Percentiles rank a stretch among this genome's conserved stretches.
Evolutionary conservation across 1,140 invertebrate species (phyloP).

Genomic region (Belonocnema kinseyi): DNA sequence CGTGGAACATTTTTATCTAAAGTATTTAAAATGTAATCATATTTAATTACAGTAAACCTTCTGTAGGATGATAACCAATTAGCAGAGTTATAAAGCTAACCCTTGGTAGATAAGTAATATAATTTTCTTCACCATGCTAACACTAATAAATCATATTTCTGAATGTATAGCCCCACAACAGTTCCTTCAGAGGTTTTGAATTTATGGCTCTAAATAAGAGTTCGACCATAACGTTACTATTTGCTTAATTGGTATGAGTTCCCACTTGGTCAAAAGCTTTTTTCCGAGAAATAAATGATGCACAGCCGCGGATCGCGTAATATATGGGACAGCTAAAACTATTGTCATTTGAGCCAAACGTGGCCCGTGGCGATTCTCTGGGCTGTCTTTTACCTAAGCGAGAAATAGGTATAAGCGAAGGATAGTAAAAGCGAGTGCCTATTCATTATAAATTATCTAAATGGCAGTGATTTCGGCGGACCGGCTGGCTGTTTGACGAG

Average conservation of each 20-base stretch:
- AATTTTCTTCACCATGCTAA: too few species aligned
- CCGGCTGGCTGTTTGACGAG: slow-evolving; percentile 75
- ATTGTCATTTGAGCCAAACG: slow-evolving; percentile 13
- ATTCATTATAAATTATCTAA: slow-evolving; percentile 78
- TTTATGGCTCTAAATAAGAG: too few species aligned
- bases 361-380: background rate
- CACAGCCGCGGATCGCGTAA: background rate
- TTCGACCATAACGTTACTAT: background rate
- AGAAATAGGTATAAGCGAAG: slow-evolving; percentile 40
- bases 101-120: too few species aligned
- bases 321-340: slow-evolving; percentile 19
- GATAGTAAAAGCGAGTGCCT: slow-evolving; percentile 67
- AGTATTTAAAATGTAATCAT: too few species aligned
- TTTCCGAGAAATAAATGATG: slow-evolving; percentile 2
- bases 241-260: background rate
- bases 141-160: too few species aligned
- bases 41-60: too few species aligned
- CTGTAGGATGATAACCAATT: too few species aligned
- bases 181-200: too few species aligned
- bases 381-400: slow-evolving; percentile 41
- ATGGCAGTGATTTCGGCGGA: slow-evolving; percentile 75
- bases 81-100: too few species aligned
- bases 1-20: too few species aligned
- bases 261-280: background rate
- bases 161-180: too few species aligned